Conservation (phyloP, 23 tunicate species). For the Oikopleura vanhoeffeni region DNA sequence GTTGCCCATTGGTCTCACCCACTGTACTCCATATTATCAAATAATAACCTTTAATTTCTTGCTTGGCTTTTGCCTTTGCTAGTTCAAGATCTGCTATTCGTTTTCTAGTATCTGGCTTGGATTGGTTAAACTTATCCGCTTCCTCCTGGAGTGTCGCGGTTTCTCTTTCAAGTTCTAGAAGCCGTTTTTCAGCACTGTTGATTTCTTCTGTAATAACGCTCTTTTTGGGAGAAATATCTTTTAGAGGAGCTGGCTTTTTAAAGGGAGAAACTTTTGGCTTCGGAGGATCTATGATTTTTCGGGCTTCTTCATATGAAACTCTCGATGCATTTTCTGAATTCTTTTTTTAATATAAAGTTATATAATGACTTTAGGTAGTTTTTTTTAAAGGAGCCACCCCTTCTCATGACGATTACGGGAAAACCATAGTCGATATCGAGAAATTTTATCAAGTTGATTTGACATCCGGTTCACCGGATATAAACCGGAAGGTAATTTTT, state of each 20-base stretch:
- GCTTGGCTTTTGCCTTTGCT: too few relatives aligned
- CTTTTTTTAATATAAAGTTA: too few relatives aligned
- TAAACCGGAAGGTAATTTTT: too few relatives aligned
- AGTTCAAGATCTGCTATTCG: background rate
- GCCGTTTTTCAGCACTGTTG: background rate
- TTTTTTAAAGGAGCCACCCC: too few relatives aligned
- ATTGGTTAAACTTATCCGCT: background rate
- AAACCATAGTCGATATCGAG: too few relatives aligned
- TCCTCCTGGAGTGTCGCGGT: background rate
- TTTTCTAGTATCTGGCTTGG: background rate
- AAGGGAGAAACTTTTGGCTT: background rate
- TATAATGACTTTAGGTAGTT: too few relatives aligned
- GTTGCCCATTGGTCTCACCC: too few relatives aligned
- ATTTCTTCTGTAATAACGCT: background rate
- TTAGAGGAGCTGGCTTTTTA: background rate
- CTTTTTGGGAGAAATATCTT: background rate
- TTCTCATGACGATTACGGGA: too few relatives aligned
- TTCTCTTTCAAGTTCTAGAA: background rate
- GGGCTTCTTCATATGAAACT: background rate
- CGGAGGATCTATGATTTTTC: background rate
- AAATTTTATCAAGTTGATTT: too few relatives aligned
- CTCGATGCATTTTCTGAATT: background rate
- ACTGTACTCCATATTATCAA: too few relatives aligned
- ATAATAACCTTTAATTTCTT: too few relatives aligned
- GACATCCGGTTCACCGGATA: too few relatives aligned